Conservation (phyloP, 2,113 vertebrate species). For the Passer montanus region DNA sequence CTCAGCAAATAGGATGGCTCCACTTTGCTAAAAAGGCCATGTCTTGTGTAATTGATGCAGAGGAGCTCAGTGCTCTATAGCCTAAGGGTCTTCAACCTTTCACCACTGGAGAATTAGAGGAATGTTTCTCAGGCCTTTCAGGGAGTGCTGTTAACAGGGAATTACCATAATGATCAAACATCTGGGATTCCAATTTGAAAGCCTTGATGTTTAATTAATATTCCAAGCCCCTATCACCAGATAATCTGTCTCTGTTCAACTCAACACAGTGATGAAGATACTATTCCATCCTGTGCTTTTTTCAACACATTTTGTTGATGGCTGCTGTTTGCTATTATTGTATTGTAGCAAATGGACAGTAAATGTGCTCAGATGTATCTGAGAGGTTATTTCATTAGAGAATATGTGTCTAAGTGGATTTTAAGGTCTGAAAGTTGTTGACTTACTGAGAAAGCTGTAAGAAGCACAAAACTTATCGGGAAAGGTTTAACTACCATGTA, state of each 20-base stretch:
- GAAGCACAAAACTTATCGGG: not conserved
- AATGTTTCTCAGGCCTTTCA: constrained; percentile 19
- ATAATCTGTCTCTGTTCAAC: constrained; percentile 25
- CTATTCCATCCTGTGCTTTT: not conserved
- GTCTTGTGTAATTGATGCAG: constrained; percentile 35
- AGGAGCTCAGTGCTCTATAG: not conserved
- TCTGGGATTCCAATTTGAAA: constrained; percentile 49
- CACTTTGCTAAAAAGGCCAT: constrained; percentile 5
- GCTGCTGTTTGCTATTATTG: not conserved
- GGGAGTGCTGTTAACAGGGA: constrained; percentile 15
- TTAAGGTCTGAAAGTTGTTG: not conserved
- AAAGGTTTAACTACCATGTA: not conserved
- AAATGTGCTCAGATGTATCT: not conserved
- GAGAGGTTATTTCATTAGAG: not conserved
- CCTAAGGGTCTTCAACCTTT: constrained; percentile 44
- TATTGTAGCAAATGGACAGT: not conserved
- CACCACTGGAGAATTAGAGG: constrained; percentile 10
- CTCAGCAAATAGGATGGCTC: not conserved
- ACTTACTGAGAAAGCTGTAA: not conserved
- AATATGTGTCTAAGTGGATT: not conserved
- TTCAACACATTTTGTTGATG: not conserved
- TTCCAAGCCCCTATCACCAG: not conserved
- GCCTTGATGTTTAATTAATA: constrained; percentile 60
- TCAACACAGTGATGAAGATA: constrained; percentile 3
- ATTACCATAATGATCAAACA: constrained; percentile 58